Evolutionary conservation across 2,113 vertebrate genomes (phyloP), one percentile per base, ranked within the genome.

Genomic region (Ophiodon elongatus): DNA sequence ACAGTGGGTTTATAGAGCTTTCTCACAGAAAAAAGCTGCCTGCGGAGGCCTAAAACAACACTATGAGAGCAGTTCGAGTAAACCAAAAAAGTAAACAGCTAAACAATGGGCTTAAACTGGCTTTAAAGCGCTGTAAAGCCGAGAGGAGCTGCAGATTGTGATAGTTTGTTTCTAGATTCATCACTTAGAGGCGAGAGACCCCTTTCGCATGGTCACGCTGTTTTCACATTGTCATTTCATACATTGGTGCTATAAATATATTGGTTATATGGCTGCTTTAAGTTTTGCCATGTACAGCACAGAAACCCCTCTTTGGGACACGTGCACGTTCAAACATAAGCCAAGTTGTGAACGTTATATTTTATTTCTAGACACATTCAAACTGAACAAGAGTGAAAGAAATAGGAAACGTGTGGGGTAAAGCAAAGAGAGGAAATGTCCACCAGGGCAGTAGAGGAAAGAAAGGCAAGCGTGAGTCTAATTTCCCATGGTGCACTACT

Each of bases 401-500:
- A 45, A 64, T 8, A 37, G 73, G 45, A 70, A 71, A 85, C 27
- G 43, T 57, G 54, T 11, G 47, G 19, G 39, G 10, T 8, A 17
- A 65, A 19, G n/a, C 25, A 33, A n/a, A 69, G 33, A 35, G 8
- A 59, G 19, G 27, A 52, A 54, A 73, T 52, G 63, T 70, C 79
- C 67, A 73, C 57, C 45, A 64, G 74, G 83, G 78, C 78, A 78
- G 65, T 45, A 10, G 57, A 39, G 75, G 83, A 88, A 88, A 82
- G 65, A 11, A 62, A 85, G 77, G 73, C 60, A 52, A 79, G 71
- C 52, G 66, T 9, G 50, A 76, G 70, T 66, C 50, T 91, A 66
- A 93, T 90, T 92, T 91, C 89, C 88, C 83, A 76, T 57, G 86
- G 74, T 86, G 79, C n/a, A 64, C 57, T 25, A 6, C 63, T 27